phyloP scores from a whole-genome alignment of 1,140 invertebrate species.

The Schlechtendalia chinensis region DNA sequence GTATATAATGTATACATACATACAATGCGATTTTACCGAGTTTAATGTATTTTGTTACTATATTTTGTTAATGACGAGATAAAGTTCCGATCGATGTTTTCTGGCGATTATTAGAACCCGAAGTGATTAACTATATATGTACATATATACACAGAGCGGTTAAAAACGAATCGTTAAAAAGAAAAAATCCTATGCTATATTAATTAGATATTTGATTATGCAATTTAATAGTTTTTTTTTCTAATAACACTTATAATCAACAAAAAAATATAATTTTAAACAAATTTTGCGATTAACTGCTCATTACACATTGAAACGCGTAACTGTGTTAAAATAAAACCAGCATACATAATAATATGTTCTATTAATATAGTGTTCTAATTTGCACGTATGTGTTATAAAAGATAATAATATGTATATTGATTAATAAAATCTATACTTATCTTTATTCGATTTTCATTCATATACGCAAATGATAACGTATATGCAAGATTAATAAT shows the following conservation, averaged over 20 bases:
- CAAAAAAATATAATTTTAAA: no score
- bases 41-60: background rate
- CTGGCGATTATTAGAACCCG: background rate
- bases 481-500: background rate
- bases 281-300: no score
- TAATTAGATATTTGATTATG: no score
- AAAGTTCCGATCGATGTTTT: slow-evolving; percentile 32
- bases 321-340: no score
- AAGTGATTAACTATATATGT: background rate
- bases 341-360: no score
- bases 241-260: no score
- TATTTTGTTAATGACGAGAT: background rate
- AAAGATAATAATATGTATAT: background rate
- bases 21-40: background rate
- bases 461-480: background rate
- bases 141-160: no score
- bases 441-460: slow-evolving; percentile 9
- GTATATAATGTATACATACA: background rate
- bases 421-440: background rate
- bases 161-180: no score
- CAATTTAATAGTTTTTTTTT: no score
- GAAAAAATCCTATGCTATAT: no score
- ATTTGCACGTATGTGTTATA: background rate
- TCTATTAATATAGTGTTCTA: background rate
- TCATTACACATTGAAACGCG: no score